A percentile compares a stretch with the other conserved stretches of the same genome.
phyloP scores from a whole-genome alignment of 2,888 invertebrate genomes.

The Noctua comes region DNA sequence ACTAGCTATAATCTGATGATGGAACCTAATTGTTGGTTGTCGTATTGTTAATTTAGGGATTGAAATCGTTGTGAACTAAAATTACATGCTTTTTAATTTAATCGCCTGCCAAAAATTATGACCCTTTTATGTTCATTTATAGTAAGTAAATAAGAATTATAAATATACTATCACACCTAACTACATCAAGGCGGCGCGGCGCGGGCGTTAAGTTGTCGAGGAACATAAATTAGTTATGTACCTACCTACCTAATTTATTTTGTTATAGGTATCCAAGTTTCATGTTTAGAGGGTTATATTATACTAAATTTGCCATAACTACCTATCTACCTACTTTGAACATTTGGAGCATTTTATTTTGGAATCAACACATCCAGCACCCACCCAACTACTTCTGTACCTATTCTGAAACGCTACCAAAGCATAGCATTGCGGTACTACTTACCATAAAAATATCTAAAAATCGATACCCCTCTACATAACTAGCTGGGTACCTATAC shows the following conservation, averaged over 20 bases:
- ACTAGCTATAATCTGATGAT: not conserved
- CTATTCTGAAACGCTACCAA: constrained; percentile 23
- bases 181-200: too few relatives aligned
- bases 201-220: not conserved
- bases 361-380: not conserved
- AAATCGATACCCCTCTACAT: constrained; percentile 44
- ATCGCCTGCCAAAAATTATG: not conserved
- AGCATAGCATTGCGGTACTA: constrained; percentile 45
- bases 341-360: not conserved
- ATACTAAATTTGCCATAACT: not conserved
- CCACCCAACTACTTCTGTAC: constrained; percentile 1
- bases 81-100: not conserved
- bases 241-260: too few relatives aligned
- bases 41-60: not conserved
- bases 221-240: too few relatives aligned
- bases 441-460: constrained; percentile 59
- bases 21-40: not conserved
- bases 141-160: not conserved
- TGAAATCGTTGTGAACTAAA: not conserved
- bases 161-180: not conserved
- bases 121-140: not conserved
- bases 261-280: not conserved
- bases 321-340: not conserved
- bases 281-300: not conserved
- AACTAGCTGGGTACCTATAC: not conserved